Percentiles rank a stretch among this genome's conserved stretches.
These are phyloP conservation scores for Plumapathes pennacea DNA, from an alignment of 92 coral and sea anemone genomes.

Conservation along the genomic window DNA sequence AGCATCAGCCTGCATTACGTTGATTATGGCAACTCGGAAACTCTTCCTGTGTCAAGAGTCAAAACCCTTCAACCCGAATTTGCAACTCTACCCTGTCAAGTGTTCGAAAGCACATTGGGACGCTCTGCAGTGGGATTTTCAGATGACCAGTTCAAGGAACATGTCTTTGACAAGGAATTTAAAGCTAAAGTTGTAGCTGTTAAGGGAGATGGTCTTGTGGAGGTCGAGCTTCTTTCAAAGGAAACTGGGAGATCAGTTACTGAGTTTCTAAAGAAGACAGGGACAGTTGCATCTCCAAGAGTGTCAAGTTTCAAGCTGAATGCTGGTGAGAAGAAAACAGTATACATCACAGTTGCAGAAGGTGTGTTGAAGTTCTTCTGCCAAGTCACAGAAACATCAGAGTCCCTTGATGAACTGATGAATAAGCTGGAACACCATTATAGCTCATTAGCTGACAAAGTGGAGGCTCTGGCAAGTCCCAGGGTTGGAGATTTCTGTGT, in stretches of 20 bases:
- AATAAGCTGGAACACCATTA: conserved; percentile 63
- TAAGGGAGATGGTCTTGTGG: conserved; percentile 32
- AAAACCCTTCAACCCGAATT: conserved; percentile 66
- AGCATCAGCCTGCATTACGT: conserved; percentile 59
- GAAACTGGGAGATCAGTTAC: conserved; percentile 43
- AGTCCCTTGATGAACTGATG: conserved; percentile 55
- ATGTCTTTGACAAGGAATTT: conserved; percentile 63
- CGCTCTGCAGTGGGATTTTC: conserved; percentile 7
- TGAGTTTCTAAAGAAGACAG: not conserved
- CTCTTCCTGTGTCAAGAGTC: conserved; percentile 58
- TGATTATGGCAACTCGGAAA: conserved; percentile 91
- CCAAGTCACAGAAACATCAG: conserved; percentile 19
- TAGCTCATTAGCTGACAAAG: conserved; percentile 35
- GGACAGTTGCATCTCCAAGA: not conserved
- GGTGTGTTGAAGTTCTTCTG: conserved; percentile 46
- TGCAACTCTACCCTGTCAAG: conserved; percentile 69
- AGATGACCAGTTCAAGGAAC: conserved; percentile 31
- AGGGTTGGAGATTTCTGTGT: conserved; percentile 48
- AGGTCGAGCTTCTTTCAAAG: conserved; percentile 50
- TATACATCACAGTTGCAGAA: conserved; percentile 31
- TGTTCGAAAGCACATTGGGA: conserved; percentile 43
- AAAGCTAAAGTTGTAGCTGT: conserved; percentile 32
- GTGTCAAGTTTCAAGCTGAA: conserved; percentile 18
- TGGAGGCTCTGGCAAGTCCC: conserved; percentile 18
- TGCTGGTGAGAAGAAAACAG: conserved; percentile 15